Base-by-base conservation (phyloP, 1,140 invertebrate species). In the Hestina assimilis region DNA sequence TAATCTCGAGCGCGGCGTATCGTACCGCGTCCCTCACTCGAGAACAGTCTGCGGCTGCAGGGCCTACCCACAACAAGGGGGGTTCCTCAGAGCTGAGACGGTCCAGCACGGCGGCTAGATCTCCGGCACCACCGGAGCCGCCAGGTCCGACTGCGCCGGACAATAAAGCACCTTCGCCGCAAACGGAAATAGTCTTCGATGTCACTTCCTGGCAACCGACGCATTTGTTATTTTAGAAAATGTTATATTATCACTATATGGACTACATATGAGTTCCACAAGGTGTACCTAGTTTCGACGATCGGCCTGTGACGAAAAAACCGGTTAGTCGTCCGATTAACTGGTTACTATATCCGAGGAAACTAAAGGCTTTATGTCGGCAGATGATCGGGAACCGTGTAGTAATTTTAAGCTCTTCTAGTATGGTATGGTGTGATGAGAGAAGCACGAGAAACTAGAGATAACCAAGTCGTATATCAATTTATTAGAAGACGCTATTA, bases 1-100 rank as follows among this genome's bases (percentile, higher is more conserved):
- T 95, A 29, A 99, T 93, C 78, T 98, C 97, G n/a, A 99, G 89
- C 73, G 98, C 93, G 52, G 94, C 94, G 82, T 96, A 98, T 20
- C 95, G 92, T 24, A 98, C 91, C 0, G 93, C 92, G 79, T 98
- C 97, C 0, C 91, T 90, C 2, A 95, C 88, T 62, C 92, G 90
- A 59, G 90, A 78, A 71, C 92, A 91, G 78, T 92, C 91, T 57
- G 93, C 91, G 19, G 92, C 89, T 3, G 87, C 79, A 0, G 93
- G 89, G 7, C 93, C 93, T 63, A 92, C 94, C 94, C 94, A 96
- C 9, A 95, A 92, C 31, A 94, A 81, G 55, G 93, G 93, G 7
- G 92, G 92, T 66, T 94, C 93, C 2, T 92, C 92, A 4, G 92
- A 59, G 20, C 63, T 65, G 4, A 85, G 72, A 8, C 83, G 69